phyloP scores from a whole-genome alignment of 2,113 vertebrate genomes.

The Pluvianellus socialis region DNA sequence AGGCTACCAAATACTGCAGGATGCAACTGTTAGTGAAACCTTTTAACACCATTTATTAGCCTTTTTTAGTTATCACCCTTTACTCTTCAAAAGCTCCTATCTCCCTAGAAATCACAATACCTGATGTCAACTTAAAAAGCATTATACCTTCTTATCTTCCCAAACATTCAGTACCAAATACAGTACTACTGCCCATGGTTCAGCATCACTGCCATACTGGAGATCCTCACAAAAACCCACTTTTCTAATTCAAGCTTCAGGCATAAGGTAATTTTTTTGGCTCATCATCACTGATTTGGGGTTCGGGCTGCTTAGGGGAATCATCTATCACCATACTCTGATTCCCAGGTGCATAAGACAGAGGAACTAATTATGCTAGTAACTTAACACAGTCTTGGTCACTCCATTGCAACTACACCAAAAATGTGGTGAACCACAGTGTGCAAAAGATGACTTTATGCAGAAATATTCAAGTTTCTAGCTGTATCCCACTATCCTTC shows the following conservation, averaged over 20 bases:
- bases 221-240: neutral
- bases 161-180: neutral
- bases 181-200: neutral
- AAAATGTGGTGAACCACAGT: neutral
- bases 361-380: neutral
- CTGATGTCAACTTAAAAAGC: neutral
- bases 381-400: neutral
- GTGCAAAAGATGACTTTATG: neutral
- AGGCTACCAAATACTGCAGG: neutral
- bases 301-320: neutral
- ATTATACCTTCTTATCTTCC: neutral
- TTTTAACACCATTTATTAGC: neutral
- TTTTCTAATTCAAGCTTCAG: neutral
- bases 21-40: neutral
- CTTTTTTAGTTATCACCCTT: neutral
- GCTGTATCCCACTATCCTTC: neutral
- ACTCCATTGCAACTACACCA: neutral
- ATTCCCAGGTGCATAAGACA: neutral
- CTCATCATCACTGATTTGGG: neutral
- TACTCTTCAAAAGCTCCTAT: neutral
- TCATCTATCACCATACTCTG: neutral
- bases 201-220: neutral
- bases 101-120: neutral
- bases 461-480: neutral
- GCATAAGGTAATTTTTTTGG: neutral